These are phyloP conservation scores for Lasioglossum oenotherae DNA, from an alignment of 2,888 invertebrate genomes.

Conservation along the genomic window DNA sequence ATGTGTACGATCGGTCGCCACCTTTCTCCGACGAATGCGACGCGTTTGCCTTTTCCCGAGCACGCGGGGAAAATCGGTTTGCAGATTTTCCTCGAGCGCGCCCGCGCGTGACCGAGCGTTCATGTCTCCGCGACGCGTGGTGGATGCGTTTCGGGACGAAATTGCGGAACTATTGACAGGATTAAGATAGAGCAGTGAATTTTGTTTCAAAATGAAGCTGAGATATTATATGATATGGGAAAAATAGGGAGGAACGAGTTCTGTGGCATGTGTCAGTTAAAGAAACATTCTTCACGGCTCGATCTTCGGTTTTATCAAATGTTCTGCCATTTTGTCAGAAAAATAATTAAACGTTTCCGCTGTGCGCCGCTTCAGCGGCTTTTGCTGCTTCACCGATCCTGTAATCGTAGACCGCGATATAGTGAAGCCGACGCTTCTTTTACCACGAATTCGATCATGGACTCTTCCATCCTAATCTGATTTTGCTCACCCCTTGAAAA, in stretches of 20 bases:
- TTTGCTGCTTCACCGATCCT: conserved; percentile 4
- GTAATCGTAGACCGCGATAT: not conserved
- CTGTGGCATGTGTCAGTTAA: too few relatives aligned
- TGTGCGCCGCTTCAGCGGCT: not conserved
- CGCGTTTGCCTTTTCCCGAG: not conserved
- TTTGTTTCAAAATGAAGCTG: not conserved
- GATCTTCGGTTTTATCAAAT: not conserved
- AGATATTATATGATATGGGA: not conserved
- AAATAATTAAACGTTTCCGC: not conserved
- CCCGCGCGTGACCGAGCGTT: conserved; percentile 3
- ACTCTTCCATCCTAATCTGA: not conserved
- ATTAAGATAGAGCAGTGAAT: not conserved
- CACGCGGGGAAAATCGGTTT: conserved; percentile 17
- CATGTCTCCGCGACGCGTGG: not conserved
- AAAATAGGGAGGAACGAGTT: not conserved
- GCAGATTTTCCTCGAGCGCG: not conserved
- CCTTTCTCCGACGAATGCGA: conserved; percentile 28
- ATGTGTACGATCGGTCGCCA: conserved; percentile 12
- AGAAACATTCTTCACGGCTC: not conserved
- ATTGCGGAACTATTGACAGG: not conserved
- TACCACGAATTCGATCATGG: not conserved
- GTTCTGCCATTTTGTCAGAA: not conserved
- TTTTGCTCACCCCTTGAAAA: not conserved
- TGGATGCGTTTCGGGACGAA: not conserved
- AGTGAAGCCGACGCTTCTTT: not conserved